Evolutionary conservation across 2,888 invertebrate genomes (phyloP).

Genomic region (Agonopterix alstromeriana): DNA sequence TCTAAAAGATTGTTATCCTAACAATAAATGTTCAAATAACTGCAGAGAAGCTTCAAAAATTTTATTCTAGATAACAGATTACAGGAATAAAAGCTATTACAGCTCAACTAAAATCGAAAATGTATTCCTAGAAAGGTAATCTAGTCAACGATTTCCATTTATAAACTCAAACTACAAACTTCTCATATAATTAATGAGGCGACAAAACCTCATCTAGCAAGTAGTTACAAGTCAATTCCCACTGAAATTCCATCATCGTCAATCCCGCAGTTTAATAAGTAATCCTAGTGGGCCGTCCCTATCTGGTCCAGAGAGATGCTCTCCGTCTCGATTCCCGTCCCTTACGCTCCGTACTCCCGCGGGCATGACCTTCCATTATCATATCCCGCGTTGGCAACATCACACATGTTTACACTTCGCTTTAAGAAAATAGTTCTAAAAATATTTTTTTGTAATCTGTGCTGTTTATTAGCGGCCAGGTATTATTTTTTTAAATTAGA

Average conservation of each 20-base stretch:
- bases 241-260: conserved; percentile 76
- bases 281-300: conserved; percentile 63
- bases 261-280: conserved; percentile 71
- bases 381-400: conserved; percentile 29
- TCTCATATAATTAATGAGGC: conserved; percentile 52
- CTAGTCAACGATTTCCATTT: too few relatives aligned
- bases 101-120: too few relatives aligned
- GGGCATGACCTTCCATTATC: conserved; percentile 58
- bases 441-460: neutral
- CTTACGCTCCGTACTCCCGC: conserved; percentile 48
- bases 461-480: too few relatives aligned
- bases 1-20: too few relatives aligned
- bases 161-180: conserved; percentile 1
- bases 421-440: conserved; percentile 18
- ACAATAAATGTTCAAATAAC: too few relatives aligned
- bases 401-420: conserved; percentile 20
- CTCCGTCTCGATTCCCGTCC: conserved; percentile 61
- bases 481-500: conserved; percentile 15
- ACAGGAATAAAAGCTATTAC: too few relatives aligned
- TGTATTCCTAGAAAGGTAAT: too few relatives aligned
- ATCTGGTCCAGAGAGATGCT: conserved; percentile 59
- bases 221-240: conserved; percentile 72
- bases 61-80: too few relatives aligned
- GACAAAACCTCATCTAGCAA: conserved; percentile 52
- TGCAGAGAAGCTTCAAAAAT: too few relatives aligned